Conservation (phyloP, 2,113 vertebrate genomes). For the Heterocephalus glaber region DNA sequence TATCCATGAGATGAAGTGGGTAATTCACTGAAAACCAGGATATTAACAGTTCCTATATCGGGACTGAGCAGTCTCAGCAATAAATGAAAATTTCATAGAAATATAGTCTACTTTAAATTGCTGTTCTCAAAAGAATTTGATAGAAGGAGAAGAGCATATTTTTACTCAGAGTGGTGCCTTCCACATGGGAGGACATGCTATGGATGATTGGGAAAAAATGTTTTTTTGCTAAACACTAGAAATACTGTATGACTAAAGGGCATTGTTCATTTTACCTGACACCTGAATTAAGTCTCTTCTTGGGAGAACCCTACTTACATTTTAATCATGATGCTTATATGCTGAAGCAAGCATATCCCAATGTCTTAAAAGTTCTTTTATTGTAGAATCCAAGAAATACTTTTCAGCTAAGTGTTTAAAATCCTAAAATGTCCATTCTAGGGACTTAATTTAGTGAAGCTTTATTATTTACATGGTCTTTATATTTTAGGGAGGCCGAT, state of each 20-base stretch:
- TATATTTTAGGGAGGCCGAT: background rate
- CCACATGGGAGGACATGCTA: background rate
- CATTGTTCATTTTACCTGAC: background rate
- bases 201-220: background rate
- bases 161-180: background rate
- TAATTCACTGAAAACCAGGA: constrained; percentile 57
- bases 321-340: background rate
- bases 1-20: constrained; percentile 5
- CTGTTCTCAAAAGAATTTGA: background rate
- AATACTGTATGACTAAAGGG: background rate
- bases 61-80: background rate
- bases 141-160: background rate
- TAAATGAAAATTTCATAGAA: constrained; percentile 60
- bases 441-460: background rate
- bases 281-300: background rate
- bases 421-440: background rate
- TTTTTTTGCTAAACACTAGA: background rate
- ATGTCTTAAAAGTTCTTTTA: background rate
- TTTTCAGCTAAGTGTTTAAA: background rate
- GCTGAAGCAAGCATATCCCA: background rate
- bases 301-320: no score
- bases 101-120: constrained; percentile 22
- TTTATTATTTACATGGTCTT: background rate
- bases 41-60: constrained; percentile 51
- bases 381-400: background rate